Base-by-base conservation (phyloP, 2,797 vertebrate genomes). In the Acanthiza pusilla region DNA sequence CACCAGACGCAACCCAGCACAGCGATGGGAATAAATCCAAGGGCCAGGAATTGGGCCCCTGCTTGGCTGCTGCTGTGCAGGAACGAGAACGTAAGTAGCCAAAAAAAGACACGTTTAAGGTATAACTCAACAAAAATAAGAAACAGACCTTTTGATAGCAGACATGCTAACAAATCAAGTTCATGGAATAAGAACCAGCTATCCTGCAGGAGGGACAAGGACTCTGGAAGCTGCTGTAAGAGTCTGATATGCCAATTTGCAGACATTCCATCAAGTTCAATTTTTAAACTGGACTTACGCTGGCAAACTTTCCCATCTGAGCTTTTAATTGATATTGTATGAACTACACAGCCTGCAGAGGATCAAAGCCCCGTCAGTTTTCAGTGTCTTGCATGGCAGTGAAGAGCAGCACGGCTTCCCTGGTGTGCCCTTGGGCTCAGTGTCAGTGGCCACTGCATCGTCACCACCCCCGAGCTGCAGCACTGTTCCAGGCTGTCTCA, bases 71-170 rank as follows among this genome's bases (percentile, higher is more conserved):
- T 0, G 20, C 71, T 86, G 40, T 71, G 67, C 88, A 93, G 83
- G 84, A 96, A 93, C 0, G 0, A 93, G 77, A 95, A 63, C 0
- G 3, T 54, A 94, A 93, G 83, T 85, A 93, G 88, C 88, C 89
- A 96, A 88, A 92, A 92, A 93, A 85, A 88, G 85, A 85, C 74
- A 85, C 63, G 45, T 91, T 95, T 86, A 93, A 91, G 71, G 60
- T 82, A 77, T 93, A 97, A 93, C 55, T 92, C 93, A 91, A 84
- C 55, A 96, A 95, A 96, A 97, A 95, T 94, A 94, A 96, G 92
- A 94, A 97, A 88, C 93, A 94, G 96, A 97, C 65, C 48, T 86
- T 93, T 90, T 95, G 83, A 96, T 92, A 94, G 71, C 50, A 93
- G 89, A 88, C 63, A 58, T 47, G 60, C 34, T 90, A 90, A 91